phyloP scores from a whole-genome alignment of 2,888 invertebrate species.

The Trichopoda pennipes region DNA sequence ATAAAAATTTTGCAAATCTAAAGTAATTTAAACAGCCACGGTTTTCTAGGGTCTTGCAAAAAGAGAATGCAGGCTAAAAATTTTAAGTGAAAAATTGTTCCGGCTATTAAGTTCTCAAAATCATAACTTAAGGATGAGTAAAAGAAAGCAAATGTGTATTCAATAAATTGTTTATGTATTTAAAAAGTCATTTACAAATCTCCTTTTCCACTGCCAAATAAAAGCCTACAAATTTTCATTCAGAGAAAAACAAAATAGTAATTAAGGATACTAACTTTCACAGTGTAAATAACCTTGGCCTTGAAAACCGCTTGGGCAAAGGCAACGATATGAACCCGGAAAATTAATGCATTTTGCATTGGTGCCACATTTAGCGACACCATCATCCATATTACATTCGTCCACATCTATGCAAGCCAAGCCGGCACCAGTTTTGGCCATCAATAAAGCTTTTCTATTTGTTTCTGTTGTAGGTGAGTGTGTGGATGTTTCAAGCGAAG shows the following conservation, averaged over 20 bases:
- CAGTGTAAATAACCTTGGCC: constrained; percentile 88
- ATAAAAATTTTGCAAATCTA: too few relatives aligned
- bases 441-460: constrained; percentile 70
- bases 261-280: constrained; percentile 85
- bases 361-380: constrained; percentile 88
- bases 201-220: background rate
- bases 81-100: too few relatives aligned
- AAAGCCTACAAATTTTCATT: constrained; percentile 62
- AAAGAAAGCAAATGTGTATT: too few relatives aligned
- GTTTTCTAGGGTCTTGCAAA: too few relatives aligned
- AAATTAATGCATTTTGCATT: constrained; percentile 91
- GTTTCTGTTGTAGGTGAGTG: constrained; percentile 41
- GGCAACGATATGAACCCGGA: constrained; percentile 89
- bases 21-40: too few relatives aligned
- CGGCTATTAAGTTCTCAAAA: too few relatives aligned
- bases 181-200: too few relatives aligned
- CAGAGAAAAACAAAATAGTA: background rate
- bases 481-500: constrained; percentile 44
- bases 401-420: constrained; percentile 87
- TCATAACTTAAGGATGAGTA: too few relatives aligned
- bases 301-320: constrained; percentile 88
- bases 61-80: too few relatives aligned
- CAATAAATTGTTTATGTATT: too few relatives aligned
- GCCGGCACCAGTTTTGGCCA: constrained; percentile 75
- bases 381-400: constrained; percentile 85